Evolutionary conservation across 2,797 vertebrate genomes (phyloP), one percentile per base, ranked within the genome.

Genomic region (Hirundo rustica): DNA sequence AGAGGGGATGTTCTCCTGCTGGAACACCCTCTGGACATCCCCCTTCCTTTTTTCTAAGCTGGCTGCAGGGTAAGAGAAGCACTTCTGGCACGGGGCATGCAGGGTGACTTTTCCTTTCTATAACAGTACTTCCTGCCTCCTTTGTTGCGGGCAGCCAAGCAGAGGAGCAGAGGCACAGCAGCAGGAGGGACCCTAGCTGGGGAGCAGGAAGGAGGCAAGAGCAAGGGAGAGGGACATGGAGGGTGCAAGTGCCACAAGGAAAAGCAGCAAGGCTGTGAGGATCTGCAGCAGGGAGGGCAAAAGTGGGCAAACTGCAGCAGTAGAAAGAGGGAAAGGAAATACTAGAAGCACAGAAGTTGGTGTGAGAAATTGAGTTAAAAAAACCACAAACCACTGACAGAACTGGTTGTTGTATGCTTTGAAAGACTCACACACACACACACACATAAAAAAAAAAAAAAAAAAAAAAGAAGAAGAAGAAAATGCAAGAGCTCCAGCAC

Each of bases 101-200:
- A 0, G 77, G 90, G 90, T 82, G 80, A 94, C 80, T 80, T 74
- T 47, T 74, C 66, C 73, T 80, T 89, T 89, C 89, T 50, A 19
- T 32, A 58, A 15, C 54, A n/a, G 42, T 7, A 42, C 25, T 91
- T 75, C 85, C 85, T 74, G 68, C 38, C 34, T 74, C 48, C 11
- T 9, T 32, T 26, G 6, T 47, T 45, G 61, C n/a, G 15, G 32
- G 42, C 58, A 66, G 75, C 61, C 66, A 75, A 61, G 38, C 1
- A 0, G 57, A 65, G 45, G 29, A 68, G 73, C 55, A 32, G 70
- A 80, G 75, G 38, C 36, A 38, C 45, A 54, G 68, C 47, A 71
- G 88, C 51, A 75, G 55, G 51, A 80, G 40, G 19, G 10, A 64
- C 11, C 8, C 36, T 4, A 9, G 65, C 62, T 65, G 32, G 20